A percentile compares a stretch with the other conserved stretches of the same genome.
Conservation (phyloP, 2,113 vertebrate species). For the Tapirus terrestris region DNA sequence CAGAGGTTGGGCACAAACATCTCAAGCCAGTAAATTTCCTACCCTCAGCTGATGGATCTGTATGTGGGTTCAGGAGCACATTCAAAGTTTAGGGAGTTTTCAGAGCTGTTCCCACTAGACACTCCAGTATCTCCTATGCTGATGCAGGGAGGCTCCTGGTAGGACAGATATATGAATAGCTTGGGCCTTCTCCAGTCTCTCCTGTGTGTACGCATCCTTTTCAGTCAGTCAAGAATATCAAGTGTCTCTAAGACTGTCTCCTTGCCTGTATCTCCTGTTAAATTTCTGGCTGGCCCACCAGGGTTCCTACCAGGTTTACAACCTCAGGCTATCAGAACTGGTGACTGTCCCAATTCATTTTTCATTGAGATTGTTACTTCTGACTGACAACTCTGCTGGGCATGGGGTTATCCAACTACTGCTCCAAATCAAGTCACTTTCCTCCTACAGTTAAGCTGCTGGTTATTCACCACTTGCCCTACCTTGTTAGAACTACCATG, state of each 20-base stretch:
- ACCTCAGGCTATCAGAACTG: neutral
- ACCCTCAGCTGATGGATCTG: neutral
- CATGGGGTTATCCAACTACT: neutral
- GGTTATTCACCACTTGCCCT: neutral
- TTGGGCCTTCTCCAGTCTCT: neutral
- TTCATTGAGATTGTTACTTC: neutral
- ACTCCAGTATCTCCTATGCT: neutral
- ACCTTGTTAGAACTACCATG: neutral
- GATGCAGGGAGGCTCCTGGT: neutral
- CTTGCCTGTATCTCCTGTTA: neutral
- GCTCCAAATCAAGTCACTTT: neutral
- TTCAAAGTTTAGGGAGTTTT: neutral
- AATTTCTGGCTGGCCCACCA: neutral
- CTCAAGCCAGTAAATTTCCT: neutral
- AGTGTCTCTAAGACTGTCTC: neutral
- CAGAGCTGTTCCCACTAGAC: neutral
- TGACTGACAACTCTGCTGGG: neutral
- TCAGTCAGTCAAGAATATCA: neutral
- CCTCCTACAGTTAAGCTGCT: neutral
- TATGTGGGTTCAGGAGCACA: neutral
- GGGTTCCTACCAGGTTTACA: neutral
- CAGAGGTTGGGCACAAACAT: neutral
- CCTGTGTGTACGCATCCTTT: neutral
- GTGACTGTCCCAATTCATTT: neutral
- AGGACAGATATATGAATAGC: neutral